Evolutionary conservation across 2,113 vertebrate species (phyloP).

Genomic region (Lagopus muta): DNA sequence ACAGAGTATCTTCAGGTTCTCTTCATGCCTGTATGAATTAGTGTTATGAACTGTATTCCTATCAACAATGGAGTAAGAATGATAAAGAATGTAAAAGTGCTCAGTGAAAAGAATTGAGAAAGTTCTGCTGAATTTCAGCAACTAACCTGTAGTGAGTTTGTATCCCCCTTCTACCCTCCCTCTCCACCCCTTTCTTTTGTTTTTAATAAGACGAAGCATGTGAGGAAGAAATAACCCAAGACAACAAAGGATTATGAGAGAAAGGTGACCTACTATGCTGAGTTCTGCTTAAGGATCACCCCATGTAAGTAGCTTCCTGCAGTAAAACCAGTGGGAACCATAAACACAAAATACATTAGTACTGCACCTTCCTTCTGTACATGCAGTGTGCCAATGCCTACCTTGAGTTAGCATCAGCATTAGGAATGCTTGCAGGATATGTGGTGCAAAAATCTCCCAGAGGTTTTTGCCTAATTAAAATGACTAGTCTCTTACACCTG

Average conservation of each 20-base stretch:
- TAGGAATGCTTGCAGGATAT: not conserved
- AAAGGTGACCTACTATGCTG: not conserved
- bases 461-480: slow-evolving; percentile 30
- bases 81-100: not conserved
- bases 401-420: not conserved
- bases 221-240: not conserved
- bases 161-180: not conserved
- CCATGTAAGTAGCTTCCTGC: not conserved
- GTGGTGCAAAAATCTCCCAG: not conserved
- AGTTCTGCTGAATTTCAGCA: not conserved
- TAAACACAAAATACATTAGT: fast-evolving
- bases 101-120: not conserved
- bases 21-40: slow-evolving; percentile 29
- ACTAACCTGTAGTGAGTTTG: not conserved
- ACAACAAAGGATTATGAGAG: not conserved
- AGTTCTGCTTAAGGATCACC: not conserved
- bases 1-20: not conserved
- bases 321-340: not conserved
- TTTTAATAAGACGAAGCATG: not conserved
- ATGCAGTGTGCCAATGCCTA: not conserved
- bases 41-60: not conserved
- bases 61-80: not conserved
- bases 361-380: not conserved
- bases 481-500: slow-evolving; percentile 19
- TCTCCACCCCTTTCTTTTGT: not conserved